Percentiles rank a stretch among this genome's conserved stretches.
Evolutionary conservation across 2,113 vertebrate genomes (phyloP).

Genomic region (Mormyrus lacerda): DNA sequence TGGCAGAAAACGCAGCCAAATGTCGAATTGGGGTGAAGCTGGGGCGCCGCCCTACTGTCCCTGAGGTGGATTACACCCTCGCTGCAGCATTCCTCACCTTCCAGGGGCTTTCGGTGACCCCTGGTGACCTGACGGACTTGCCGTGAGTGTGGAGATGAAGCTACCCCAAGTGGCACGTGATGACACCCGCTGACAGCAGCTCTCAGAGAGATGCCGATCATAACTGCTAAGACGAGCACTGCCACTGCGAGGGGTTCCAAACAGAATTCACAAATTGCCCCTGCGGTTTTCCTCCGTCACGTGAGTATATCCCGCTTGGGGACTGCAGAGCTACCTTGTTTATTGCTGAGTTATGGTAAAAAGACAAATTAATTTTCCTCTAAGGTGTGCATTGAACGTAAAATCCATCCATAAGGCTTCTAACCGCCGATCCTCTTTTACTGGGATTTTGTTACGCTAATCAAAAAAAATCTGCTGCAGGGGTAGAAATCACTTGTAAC

Average conservation of each 20-base stretch:
- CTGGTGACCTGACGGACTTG: background rate
- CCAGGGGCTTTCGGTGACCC: background rate
- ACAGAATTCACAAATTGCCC: background rate
- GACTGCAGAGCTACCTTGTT: background rate
- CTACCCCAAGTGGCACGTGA: background rate
- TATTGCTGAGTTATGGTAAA: background rate
- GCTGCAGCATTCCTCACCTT: background rate
- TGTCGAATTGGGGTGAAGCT: background rate
- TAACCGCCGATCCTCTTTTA: background rate
- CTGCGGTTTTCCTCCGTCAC: background rate
- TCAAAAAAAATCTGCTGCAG: background rate
- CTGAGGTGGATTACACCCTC: background rate
- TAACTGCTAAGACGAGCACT: background rate
- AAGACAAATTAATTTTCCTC: background rate
- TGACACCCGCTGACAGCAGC: background rate
- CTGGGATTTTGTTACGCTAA: background rate
- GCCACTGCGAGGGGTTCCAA: background rate
- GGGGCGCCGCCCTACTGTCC: background rate
- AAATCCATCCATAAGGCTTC: background rate
- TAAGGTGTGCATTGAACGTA: background rate
- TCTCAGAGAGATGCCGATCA: background rate
- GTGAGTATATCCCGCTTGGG: background rate
- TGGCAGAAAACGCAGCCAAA: background rate
- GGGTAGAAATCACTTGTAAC: background rate
- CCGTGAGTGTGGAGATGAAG: background rate